Evolutionary conservation across 2,797 vertebrate genomes (phyloP).

Genomic region (Amniataba percoides): DNA sequence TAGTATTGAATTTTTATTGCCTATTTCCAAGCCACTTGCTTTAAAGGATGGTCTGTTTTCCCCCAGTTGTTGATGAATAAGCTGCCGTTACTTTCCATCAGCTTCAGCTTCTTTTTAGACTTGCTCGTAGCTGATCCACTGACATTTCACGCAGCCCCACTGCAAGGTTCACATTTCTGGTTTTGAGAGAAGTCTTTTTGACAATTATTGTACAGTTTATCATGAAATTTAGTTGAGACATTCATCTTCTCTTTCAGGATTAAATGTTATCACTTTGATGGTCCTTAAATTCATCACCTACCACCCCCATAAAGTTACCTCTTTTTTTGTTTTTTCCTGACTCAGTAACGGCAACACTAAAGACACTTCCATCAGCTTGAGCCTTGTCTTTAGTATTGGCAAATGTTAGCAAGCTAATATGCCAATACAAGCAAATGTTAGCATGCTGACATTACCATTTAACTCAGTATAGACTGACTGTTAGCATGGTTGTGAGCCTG

Average conservation of each 20-base stretch:
- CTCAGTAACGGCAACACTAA: not conserved
- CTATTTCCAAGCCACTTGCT: constrained; percentile 5
- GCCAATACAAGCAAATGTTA: not conserved
- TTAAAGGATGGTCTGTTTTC: not conserved
- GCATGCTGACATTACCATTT: not conserved
- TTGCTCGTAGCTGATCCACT: not conserved
- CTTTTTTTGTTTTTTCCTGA: not conserved
- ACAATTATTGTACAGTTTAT: not conserved
- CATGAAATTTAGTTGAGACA: not conserved
- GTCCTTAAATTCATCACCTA: not conserved
- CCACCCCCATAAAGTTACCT: not conserved
- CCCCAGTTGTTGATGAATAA: not conserved
- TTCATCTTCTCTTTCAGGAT: not conserved
- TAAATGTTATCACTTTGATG: not conserved
- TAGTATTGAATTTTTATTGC: constrained; percentile 5
- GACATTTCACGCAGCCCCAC: not conserved
- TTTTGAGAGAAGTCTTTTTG: not conserved
- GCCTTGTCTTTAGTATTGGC: not conserved
- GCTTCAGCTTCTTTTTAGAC: not conserved
- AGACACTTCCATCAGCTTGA: not conserved
- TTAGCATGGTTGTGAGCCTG: not conserved
- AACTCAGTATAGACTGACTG: not conserved
- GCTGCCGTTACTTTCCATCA: not conserved
- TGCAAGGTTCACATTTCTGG: constrained; percentile 2
- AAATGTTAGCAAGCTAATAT: not conserved